Evolutionary conservation across 2,888 invertebrate genomes (phyloP).

Genomic region (Cheilosia scutellata): DNA sequence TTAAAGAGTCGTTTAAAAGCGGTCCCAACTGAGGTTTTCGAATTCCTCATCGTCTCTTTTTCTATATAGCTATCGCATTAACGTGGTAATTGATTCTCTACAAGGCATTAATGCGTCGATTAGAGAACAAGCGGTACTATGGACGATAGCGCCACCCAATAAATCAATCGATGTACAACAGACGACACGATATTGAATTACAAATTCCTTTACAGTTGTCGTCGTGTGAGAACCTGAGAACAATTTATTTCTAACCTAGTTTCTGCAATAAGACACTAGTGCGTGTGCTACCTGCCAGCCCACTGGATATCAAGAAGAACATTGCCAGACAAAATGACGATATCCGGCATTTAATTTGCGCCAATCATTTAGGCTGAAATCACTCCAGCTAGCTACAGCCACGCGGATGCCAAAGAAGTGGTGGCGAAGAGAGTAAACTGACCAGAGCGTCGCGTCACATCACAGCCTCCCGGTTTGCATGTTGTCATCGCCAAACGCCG

Average conservation of each 20-base stretch:
- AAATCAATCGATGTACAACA: slow-evolving; percentile 64
- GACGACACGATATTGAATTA: slow-evolving; percentile 57
- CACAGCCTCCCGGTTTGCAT: slow-evolving; percentile 13
- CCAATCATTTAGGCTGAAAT: slow-evolving; percentile 67
- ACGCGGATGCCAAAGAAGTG: slow-evolving; percentile 57
- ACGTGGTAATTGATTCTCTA: slow-evolving; percentile 64
- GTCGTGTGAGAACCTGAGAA: slow-evolving; percentile 20
- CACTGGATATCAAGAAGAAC: slow-evolving; percentile 62
- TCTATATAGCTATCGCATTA: slow-evolving; percentile 41
- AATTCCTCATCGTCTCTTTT: background rate
- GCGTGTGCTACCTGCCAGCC: slow-evolving; percentile 47
- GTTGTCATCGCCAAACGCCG: slow-evolving; percentile 47
- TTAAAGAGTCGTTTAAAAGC: background rate
- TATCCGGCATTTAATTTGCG: slow-evolving; percentile 75
- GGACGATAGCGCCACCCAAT: slow-evolving; percentile 68
- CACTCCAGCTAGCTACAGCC: slow-evolving; percentile 38
- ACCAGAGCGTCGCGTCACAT: slow-evolving; percentile 39
- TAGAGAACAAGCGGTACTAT: slow-evolving; percentile 29
- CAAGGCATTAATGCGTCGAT: slow-evolving; percentile 62
- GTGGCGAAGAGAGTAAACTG: slow-evolving; percentile 21
- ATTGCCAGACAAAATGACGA: slow-evolving; percentile 72
- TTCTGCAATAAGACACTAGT: slow-evolving; percentile 18
- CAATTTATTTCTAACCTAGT: slow-evolving; percentile 57
- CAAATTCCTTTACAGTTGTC: slow-evolving; percentile 49
- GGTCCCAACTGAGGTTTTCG: slow-evolving; percentile 1